phyloP scores from a whole-genome alignment of 2,113 vertebrate genomes.

The Ursus arctos region DNA sequence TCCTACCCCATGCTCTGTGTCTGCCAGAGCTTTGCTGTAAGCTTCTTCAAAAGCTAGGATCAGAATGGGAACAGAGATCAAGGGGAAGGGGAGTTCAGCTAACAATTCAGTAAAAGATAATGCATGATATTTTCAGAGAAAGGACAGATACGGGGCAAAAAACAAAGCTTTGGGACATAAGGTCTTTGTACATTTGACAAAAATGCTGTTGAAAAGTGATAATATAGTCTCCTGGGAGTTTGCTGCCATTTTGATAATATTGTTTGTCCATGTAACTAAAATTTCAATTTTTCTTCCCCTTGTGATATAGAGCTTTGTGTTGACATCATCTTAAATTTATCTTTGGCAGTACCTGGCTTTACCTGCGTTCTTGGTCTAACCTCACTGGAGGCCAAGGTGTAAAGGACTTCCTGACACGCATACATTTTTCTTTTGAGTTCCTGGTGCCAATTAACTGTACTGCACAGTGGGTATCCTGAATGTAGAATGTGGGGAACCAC shows the following conservation, averaged over 20 bases:
- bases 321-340: not conserved
- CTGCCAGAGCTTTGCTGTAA: conserved; percentile 43
- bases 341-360: not conserved
- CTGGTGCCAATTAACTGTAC: not conserved
- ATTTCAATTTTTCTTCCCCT: not conserved
- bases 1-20: not conserved
- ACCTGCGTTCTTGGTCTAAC: not conserved
- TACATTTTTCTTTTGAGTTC: conserved; percentile 5
- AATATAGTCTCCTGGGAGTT: not conserved
- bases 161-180: not conserved
- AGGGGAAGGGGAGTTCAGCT: not conserved
- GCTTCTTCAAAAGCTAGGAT: conserved; percentile 38
- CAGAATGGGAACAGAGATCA: conserved; percentile 39
- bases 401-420: not conserved
- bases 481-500: not conserved
- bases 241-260: conserved; percentile 5
- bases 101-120: not conserved
- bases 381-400: not conserved
- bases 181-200: conserved; percentile 49
- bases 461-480: not conserved
- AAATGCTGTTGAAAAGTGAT: conserved; percentile 41
- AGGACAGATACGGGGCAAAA: not conserved
- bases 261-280: conserved; percentile 9
- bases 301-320: not conserved
- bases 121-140: not conserved